Base-by-base conservation (phyloP, 2,888 invertebrate genomes). In the Calliphora vomitoria region DNA sequence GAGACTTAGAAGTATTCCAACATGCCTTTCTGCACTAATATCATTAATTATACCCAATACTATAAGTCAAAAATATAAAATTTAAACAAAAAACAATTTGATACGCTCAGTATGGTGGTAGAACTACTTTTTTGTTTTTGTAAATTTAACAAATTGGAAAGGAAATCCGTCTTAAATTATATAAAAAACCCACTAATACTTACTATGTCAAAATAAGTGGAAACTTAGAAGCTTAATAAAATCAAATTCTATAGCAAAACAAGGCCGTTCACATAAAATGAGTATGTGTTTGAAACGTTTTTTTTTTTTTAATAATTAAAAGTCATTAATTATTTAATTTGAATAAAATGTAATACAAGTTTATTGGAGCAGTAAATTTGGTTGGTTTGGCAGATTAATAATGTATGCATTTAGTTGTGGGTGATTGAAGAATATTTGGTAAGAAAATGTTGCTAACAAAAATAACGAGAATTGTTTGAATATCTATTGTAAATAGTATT, bases 101-200 rank as follows among this genome's bases (percentile, higher is more conserved):
- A 58, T 31, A 31, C 41, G 13, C 4, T 47, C 15, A 55, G 20
- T 55, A 20, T 8, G 20, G 18, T 38, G 13, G 68, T 13, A 31
- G 44, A 38, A 44, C 31, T 18, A 41, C 5, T 38, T 38, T 47
- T 62, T 58, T 69, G 25, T 58, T 82, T 35, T 13, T 68, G 20
- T 50, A 66, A 78, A 75, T 69, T 75, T 62, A 53, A 85, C 55
- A 75, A 85, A 85, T 81, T 85, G 62, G 85, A 85, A 85, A 81
- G 85, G 85, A 81, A 85, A 85, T 85, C 68, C 80, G 53, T 44
- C 53, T 79, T 62, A 64, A 68, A 25, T 50, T 50, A 60, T 25
- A 20, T 69, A 31, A 20, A 44, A 75, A 31, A 13, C 35, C 35
- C 4, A 35, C 35, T 35, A 35, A 35, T 6, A 4, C 31, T 4